Conservation (phyloP, 2,888 invertebrate species). For the Julus scandinavius region DNA sequence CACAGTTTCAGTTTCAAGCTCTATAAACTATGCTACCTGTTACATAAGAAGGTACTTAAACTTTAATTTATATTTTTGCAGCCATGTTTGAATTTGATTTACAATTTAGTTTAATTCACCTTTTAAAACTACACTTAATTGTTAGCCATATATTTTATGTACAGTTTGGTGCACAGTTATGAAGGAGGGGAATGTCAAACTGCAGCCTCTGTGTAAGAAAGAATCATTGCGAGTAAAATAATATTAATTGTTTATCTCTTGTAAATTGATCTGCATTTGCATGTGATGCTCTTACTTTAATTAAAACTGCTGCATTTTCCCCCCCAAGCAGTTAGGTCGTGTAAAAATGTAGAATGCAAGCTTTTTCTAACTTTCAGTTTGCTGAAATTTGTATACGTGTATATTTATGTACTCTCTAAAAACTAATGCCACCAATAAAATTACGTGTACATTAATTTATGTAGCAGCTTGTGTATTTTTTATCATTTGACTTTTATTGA, state of each 20-base stretch:
- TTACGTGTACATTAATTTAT: conserved; percentile 22
- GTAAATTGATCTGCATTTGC: conserved; percentile 36
- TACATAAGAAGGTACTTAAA: background rate
- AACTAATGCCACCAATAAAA: conserved; percentile 45
- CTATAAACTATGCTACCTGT: background rate
- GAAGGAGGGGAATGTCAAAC: background rate
- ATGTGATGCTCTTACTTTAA: background rate
- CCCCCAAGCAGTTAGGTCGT: conserved; percentile 25
- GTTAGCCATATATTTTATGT: background rate
- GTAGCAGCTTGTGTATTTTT: background rate
- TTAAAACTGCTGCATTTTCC: conserved; percentile 10
- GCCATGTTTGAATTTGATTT: conserved; percentile 6
- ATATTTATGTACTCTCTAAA: conserved; percentile 46
- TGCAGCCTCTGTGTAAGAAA: background rate
- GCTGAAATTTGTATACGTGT: conserved; percentile 52
- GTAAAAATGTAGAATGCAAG: conserved; percentile 48
- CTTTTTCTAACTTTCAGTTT: conserved; percentile 48
- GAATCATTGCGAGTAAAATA: background rate
- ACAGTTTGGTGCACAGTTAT: background rate
- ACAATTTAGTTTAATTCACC: background rate
- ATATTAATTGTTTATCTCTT: conserved; percentile 35
- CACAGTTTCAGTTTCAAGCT: conserved; percentile 5
- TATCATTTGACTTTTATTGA: background rate
- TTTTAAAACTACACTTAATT: conserved; percentile 24
- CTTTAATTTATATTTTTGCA: conserved; percentile 34